Conservation (phyloP, 2,113 vertebrate species). For the Lepidothrix coronata region DNA sequence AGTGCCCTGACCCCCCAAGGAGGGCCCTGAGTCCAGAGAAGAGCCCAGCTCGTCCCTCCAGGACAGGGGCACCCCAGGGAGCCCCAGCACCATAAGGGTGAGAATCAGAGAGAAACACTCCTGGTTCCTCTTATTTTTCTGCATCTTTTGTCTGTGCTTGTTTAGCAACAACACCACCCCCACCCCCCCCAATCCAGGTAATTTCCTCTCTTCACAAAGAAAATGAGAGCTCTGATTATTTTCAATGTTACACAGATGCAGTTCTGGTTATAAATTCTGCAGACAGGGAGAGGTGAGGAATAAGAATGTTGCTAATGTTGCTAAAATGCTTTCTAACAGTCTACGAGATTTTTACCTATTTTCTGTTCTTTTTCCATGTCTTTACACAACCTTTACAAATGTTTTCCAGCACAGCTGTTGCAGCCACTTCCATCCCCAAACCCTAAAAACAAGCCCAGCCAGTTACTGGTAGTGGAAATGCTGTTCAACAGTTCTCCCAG, state of each 20-base stretch:
- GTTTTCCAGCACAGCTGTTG: neutral
- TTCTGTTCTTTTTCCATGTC: neutral
- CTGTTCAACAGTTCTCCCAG: neutral
- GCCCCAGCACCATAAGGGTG: rapidly evolving
- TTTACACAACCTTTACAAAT: neutral
- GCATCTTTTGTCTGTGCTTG: neutral
- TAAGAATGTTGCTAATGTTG: rapidly evolving
- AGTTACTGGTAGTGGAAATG: neutral
- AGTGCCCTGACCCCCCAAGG: neutral
- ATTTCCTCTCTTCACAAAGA: neutral
- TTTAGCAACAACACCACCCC: neutral
- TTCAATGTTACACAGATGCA: neutral
- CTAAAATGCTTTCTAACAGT: neutral
- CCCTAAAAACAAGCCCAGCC: neutral
- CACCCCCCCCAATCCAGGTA: neutral
- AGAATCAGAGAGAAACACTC: rapidly evolving
- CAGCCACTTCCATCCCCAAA: neutral
- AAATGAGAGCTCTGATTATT: neutral
- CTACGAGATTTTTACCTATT: neutral
- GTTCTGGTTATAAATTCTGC: neutral
- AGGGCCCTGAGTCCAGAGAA: neutral
- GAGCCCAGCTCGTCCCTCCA: neutral
- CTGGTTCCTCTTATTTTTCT: neutral
- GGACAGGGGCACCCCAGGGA: neutral
- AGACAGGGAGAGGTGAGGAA: neutral